Base-by-base conservation (phyloP, 2,797 vertebrate species). In the Aplochiton taeniatus region DNA sequence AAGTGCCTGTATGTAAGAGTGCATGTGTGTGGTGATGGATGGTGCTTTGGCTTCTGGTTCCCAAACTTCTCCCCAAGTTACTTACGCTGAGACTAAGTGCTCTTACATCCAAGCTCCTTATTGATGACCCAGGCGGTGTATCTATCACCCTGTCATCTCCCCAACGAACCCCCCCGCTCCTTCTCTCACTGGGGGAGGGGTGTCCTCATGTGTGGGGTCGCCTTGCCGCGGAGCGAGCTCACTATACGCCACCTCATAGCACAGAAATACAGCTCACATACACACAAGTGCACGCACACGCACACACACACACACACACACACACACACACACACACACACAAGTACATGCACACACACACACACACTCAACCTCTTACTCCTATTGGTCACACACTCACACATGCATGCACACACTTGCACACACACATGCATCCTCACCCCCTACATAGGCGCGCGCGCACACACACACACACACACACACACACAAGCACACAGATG, bases 1-100 rank as follows among this genome's bases (percentile, higher is more conserved):
- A 43, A 17, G 47, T 66, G 47, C 51, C 86, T 92, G 42, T 56
- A n/a, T 14, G 7, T 43, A 43, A 55, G 45, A 60, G 56, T 64
- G 43, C 20, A 7, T 62, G 52, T 66, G 67, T 61, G 51, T 57
- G 53, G 31, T 66, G 92, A 94, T 90, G 92, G 92, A 93, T 93
- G 90, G 89, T 85, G 85, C 88, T 79, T 71, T 83, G 89, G 90
- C 89, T 92, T 88, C 88, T 88, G 88, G 93, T 92, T 92, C 90
- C 87, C 31, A 92, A 94, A 94, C 93, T 92, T 94, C 93, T 93
- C 88, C 85, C 77, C 13, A 85, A 93, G 92, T 94, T 93, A 91
- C 92, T 93, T 91, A 93, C 92, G 87, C 90, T 92, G 90, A 92
- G 93, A 93, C 91, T 94, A 94, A 94, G 92, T 94, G 92, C 92